Evolutionary conservation across 2,888 invertebrate species (phyloP), one percentile per base, ranked within the genome.

Genomic region (Caradrina kadenii): DNA sequence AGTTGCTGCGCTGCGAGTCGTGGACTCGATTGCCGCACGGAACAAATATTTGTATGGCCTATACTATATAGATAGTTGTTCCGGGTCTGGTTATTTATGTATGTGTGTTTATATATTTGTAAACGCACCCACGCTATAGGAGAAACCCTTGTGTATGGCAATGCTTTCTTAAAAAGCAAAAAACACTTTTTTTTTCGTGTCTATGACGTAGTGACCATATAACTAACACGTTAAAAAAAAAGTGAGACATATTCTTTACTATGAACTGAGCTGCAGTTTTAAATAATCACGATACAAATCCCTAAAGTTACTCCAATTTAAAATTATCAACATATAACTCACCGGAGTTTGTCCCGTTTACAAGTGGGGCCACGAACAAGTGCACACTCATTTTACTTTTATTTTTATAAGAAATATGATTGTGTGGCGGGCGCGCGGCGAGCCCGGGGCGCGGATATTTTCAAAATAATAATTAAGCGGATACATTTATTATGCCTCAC

Each of bases 391-490:
- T 81, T 72, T 77, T 73, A 66, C 78, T 82, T 85, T 79, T 81
- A 80, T 83, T 86, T 83, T 83, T 66, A 75, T 63, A 83, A 80
- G 83, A 85, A 76, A 82, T 82, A 81, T 85, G 82, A 86, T 85
- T 80, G 81, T 82, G 77, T 70, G 58, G 76, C 73, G 74, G 64
- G 77, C 81, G 77, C 69, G 79, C 76, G 76, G 84, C 81, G 84
- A 69, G 92, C 94, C 94, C 82, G 86, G 88, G 95, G 95, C 95
- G 90, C 93, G 93, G 94, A 94, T 94, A 94, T 93, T 92, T 94
- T 94, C 94, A 92, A 95, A 95, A 95, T 95, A 95, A 95, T 95
- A 94, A 95, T 95, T 95, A 95, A 94, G 89, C 93, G 95, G 95
- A 95, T 94, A 94, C 95, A 95, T 95, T 94, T 94, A 92, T 95